Base-by-base conservation (phyloP, 2,113 vertebrate species). In the Oostethus manadensis region DNA sequence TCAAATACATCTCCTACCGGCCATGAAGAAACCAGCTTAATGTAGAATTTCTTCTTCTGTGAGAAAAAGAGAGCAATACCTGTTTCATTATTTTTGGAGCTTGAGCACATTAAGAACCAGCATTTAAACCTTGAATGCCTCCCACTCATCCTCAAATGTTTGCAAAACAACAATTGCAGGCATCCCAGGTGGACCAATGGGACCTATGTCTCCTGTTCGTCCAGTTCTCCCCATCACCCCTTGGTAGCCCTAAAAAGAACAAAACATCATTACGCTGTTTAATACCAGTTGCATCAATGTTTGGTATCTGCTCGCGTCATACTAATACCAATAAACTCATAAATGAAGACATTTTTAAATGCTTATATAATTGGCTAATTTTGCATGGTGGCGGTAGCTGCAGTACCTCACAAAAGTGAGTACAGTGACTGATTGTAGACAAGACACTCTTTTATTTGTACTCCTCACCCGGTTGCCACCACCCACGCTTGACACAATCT, bases 111-210 rank as follows among this genome's bases (percentile, higher is more conserved):
- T 14, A 22, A 40, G 2, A 16, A 2, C 35, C 7, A 18, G 3
- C 10, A 46, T 49, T 43, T 60, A 58, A 40, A 91, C 89, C 84
- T 88, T 90, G 54, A 91, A 91, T 1, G 35, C 60, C 50, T 79
- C 73, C 90, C 88, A 91, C 47, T 90, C 88, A 53, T 90, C 89
- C 58, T 90, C 90, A 35, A 85, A 87, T 35, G 84, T 86, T 81
- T 86, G 80, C 62, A 82, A 87, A 22, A 91, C 80, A 56, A 88
- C 51, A 58, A 90, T 87, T 43, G 85, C 75, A 1, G 89, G 80
- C 82, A 89, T 87, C 26, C 89, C 90, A 18, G 88, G 76, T 1
- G 88, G 86, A 56, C 90, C 89, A 1, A 62, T 18, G 0, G 88
- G 83, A 2, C 89, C 89, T 17, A 65, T 69, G 70, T 88, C 74